phyloP scores from a whole-genome alignment of 1,140 invertebrate species.

The Papilio polytes region DNA sequence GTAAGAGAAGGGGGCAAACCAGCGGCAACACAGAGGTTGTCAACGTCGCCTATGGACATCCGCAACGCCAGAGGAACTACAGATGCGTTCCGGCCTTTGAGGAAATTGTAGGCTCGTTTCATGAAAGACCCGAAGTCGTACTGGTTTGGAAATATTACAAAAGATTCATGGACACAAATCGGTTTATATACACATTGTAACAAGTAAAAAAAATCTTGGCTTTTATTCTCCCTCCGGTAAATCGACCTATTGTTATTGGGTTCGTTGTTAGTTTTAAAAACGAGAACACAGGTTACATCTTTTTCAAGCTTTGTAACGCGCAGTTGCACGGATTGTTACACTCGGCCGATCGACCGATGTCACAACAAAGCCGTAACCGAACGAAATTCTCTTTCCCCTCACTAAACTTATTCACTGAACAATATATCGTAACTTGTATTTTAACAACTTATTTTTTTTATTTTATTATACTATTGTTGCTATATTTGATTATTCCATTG shows the following conservation, averaged over 20 bases:
- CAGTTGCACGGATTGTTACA: conserved; percentile 17
- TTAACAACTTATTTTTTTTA: background rate
- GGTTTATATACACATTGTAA: no score
- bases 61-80: no score
- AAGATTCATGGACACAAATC: no score
- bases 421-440: background rate
- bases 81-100: no score
- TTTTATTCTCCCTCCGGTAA: background rate
- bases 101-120: no score
- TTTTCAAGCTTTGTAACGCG: background rate
- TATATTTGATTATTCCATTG: no score
- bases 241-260: no score
- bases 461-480: background rate
- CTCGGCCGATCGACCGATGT: background rate
- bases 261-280: background rate
- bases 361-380: conserved; percentile 4
- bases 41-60: no score
- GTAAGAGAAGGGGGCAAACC: no score
- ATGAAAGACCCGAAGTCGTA: no score
- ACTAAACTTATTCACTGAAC: conserved; percentile 10
- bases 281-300: background rate
- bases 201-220: background rate
- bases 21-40: no score
- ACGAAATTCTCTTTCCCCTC: background rate
- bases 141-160: no score